Conservation (phyloP, 1,140 invertebrate species). For the Drosophila bocki region DNA sequence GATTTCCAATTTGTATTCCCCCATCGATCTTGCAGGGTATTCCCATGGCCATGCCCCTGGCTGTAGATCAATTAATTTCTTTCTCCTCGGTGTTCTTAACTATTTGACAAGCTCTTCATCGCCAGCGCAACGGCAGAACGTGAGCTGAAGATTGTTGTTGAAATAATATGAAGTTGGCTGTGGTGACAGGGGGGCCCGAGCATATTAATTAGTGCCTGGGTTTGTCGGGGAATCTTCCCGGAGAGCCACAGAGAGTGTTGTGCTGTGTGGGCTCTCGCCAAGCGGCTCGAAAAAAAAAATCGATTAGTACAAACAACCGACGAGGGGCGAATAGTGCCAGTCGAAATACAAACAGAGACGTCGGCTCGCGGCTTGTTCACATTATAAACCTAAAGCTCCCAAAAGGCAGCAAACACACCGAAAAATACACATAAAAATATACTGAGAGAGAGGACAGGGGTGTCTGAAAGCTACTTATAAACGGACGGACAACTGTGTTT, state of each 20-base stretch:
- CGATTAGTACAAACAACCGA: conserved; percentile 61
- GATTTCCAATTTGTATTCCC: conserved; percentile 6
- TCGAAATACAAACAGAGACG: conserved; percentile 53
- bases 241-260: conserved; percentile 14
- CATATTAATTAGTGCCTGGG: conserved; percentile 52
- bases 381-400: conserved; percentile 71
- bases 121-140: conserved; percentile 26
- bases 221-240: conserved; percentile 33
- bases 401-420: conserved; percentile 37
- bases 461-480: conserved; percentile 67
- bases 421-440: conserved; percentile 27
- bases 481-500: conserved; percentile 72
- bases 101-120: conserved; percentile 73
- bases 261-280: conserved; percentile 4
- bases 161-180: conserved; percentile 52
- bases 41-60: conserved; percentile 15
- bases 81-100: conserved; percentile 31
- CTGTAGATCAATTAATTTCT: conserved; percentile 38
- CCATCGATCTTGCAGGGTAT: conserved; percentile 34
- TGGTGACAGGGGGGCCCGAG: conserved; percentile 29
- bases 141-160: conserved; percentile 49
- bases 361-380: conserved; percentile 42
- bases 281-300: conserved; percentile 55
- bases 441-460: conserved; percentile 3
- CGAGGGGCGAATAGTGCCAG: conserved; percentile 34